Evolutionary conservation across 1,140 invertebrate species (phyloP).

Genomic region (Hypsibius dujardini): DNA sequence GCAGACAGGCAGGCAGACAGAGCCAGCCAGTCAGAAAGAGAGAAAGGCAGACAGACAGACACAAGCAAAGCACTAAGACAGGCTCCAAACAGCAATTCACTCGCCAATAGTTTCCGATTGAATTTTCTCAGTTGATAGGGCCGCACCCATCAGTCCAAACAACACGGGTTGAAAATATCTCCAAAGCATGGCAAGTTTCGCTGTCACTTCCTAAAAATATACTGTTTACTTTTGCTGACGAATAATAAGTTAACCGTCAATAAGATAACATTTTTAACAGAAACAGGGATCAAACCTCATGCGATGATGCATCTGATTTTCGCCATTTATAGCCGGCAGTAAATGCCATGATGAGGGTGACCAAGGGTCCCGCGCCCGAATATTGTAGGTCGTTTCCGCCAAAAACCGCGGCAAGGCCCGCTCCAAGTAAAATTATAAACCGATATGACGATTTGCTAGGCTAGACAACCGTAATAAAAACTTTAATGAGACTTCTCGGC

Average conservation of each 20-base stretch:
- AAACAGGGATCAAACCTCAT: neutral
- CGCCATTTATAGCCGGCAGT: slow-evolving; percentile 42
- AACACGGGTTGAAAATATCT: slow-evolving; percentile 81
- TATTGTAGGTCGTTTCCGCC: slow-evolving; percentile 58
- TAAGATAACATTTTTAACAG: neutral
- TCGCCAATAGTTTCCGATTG: slow-evolving; percentile 29
- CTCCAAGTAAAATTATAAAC: slow-evolving; percentile 43
- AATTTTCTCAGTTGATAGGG: slow-evolving; percentile 40
- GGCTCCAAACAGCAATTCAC: too few relatives aligned
- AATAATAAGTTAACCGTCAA: too few relatives aligned
- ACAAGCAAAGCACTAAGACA: too few relatives aligned
- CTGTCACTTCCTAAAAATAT: slow-evolving; percentile 40
- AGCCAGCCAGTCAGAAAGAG: too few relatives aligned
- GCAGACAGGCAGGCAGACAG: too few relatives aligned
- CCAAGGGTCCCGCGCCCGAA: slow-evolving; percentile 61
- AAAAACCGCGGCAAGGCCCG: slow-evolving; percentile 57
- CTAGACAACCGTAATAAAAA: slow-evolving; percentile 23
- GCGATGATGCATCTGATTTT: slow-evolving; percentile 22
- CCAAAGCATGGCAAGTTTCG: slow-evolving; percentile 73
- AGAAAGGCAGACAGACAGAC: too few relatives aligned
- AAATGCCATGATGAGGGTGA: slow-evolving; percentile 62
- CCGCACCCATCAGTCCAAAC: slow-evolving; percentile 70
- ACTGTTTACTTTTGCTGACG: too few relatives aligned
- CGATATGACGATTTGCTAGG: slow-evolving; percentile 31
- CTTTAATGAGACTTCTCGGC: slow-evolving; percentile 21